Conservation (phyloP, 2,113 vertebrate species). For the Osmerus mordax region DNA sequence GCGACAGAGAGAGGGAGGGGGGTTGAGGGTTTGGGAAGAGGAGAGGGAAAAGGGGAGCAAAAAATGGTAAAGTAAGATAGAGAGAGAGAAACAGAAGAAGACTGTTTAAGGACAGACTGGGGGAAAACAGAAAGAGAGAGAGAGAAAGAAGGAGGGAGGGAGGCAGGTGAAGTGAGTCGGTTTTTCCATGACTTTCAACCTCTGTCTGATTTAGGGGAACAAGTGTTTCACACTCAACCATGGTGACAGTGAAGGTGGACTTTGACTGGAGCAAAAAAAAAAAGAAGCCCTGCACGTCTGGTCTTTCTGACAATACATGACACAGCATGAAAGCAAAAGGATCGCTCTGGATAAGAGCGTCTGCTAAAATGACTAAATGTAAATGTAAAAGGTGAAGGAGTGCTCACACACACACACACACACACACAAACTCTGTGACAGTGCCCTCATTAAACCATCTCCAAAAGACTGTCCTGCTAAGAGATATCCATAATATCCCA, state of each 20-base stretch:
- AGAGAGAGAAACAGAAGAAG: background rate
- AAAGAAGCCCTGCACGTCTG: background rate
- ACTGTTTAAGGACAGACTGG: conserved; percentile 6
- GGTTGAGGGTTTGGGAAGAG: no score
- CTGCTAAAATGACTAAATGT: no score
- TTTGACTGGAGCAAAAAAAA: conserved; percentile 19
- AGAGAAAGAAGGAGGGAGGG: conserved; percentile 9
- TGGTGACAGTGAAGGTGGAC: conserved; percentile 46
- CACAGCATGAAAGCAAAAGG: background rate
- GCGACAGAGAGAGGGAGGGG: conserved; percentile 37
- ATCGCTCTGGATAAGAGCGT: no score
- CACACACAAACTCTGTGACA: no score
- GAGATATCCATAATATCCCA: no score
- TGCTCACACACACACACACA: no score
- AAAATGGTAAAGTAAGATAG: background rate
- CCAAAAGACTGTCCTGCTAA: no score
- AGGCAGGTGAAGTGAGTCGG: conserved; percentile 59
- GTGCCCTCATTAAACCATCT: no score
- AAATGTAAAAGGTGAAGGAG: background rate
- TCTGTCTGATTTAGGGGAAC: conserved; percentile 57
- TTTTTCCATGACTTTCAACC: conserved; percentile 74
- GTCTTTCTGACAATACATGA: background rate
- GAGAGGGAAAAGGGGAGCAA: no score
- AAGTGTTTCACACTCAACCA: conserved; percentile 63
- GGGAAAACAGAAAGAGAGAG: background rate